Percentiles rank a stretch among this genome's conserved stretches.
phyloP scores from a whole-genome alignment of 1,140 invertebrate species.

The Chironomus tepperi region DNA sequence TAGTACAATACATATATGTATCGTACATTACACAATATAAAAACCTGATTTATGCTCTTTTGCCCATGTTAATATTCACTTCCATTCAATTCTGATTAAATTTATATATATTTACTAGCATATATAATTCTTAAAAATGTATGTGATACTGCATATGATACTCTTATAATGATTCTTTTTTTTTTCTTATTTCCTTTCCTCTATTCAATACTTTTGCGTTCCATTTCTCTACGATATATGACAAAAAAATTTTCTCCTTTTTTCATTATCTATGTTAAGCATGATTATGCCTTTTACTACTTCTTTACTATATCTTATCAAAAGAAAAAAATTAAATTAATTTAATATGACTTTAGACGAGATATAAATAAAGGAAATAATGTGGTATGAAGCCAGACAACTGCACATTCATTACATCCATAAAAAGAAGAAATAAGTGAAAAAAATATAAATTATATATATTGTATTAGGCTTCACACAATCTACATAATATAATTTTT shows the following conservation, averaged over 20 bases:
- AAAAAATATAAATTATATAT: neutral
- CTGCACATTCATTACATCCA: neutral
- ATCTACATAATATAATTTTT: neutral
- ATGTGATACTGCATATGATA: slow-evolving; percentile 22
- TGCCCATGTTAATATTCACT: slow-evolving; percentile 4
- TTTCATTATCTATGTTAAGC: neutral
- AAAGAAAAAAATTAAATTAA: neutral
- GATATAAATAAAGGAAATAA: neutral
- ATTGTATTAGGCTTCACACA: slow-evolving; percentile 4
- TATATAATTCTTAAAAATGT: slow-evolving; percentile 10
- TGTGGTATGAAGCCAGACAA: neutral
- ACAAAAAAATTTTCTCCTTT: neutral
- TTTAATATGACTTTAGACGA: neutral
- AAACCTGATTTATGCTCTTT: slow-evolving; percentile 23
- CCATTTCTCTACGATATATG: too few relatives aligned
- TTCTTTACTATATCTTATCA: neutral
- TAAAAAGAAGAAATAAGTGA: neutral
- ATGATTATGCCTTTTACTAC: neutral
- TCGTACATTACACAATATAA: neutral
- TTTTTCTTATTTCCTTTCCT: neutral
- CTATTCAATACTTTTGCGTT: neutral
- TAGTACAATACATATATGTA: neutral
- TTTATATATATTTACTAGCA: neutral
- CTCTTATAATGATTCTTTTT: neutral
- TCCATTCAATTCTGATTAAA: slow-evolving; percentile 1